These are phyloP conservation scores for Otocyon megalotis DNA, from an alignment of 2,113 vertebrate species.

Conservation along the genomic window DNA sequence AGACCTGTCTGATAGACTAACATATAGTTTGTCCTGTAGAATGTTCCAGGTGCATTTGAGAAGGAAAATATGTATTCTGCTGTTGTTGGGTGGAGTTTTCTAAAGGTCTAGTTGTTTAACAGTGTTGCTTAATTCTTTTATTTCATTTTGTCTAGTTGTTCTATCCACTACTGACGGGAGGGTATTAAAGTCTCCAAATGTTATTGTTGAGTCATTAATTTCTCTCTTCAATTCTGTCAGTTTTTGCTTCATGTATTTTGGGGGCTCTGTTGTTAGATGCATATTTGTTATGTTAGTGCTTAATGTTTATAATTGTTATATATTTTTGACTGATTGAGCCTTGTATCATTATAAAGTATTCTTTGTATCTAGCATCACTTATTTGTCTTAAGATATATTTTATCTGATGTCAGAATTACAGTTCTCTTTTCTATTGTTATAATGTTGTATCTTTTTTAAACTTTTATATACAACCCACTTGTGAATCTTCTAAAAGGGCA, in stretches of 20 bases:
- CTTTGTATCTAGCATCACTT: not conserved
- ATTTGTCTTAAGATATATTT: not conserved
- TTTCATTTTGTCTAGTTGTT: not conserved
- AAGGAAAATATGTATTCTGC: not conserved
- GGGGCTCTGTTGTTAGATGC: not conserved
- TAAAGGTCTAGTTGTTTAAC: not conserved
- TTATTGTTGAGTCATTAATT: not conserved
- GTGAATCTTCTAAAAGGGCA: not conserved
- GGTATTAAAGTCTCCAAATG: not conserved
- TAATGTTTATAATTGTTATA: not conserved
- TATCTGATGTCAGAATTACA: not conserved
- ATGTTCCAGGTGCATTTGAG: not conserved
- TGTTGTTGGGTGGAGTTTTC: not conserved
- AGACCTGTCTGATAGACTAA: not conserved
- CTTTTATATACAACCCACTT: not conserved
- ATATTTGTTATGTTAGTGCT: not conserved
- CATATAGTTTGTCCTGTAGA: not conserved
- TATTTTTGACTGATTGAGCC: not conserved
- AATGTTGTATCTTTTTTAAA: not conserved
- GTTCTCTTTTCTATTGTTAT: not conserved
- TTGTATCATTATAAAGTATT: not conserved
- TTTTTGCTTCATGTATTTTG: not conserved
- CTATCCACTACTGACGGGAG: not conserved
- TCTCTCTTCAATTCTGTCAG: not conserved
- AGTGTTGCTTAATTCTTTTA: not conserved